Percentiles rank a stretch among this genome's conserved stretches.
These are phyloP conservation scores for Capricornis sumatraensis DNA, from an alignment of 2,113 vertebrate species.

Conservation along the genomic window DNA sequence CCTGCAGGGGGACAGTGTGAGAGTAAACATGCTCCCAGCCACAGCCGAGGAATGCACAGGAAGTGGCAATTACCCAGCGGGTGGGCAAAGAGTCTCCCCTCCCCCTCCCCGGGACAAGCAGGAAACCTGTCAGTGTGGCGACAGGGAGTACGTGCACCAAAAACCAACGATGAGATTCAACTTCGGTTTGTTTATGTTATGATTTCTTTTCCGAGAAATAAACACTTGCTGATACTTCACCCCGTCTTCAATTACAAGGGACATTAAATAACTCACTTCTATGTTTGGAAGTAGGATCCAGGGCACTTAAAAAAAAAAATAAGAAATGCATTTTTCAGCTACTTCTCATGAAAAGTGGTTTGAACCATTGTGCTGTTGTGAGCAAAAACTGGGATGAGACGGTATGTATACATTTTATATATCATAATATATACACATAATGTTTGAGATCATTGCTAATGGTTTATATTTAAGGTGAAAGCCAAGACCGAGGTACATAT, in stretches of 20 bases:
- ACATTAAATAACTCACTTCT: not conserved
- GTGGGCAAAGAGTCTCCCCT: not conserved
- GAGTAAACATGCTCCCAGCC: not conserved
- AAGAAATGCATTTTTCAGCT: not conserved
- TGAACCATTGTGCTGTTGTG: not conserved
- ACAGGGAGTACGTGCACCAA: not conserved
- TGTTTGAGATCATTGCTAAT: not conserved
- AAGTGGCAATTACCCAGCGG: too few species aligned
- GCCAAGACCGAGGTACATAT: not conserved
- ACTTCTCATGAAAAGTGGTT: not conserved
- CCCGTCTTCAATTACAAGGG: not conserved
- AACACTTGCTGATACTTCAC: not conserved
- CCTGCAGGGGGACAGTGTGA: fast-evolving
- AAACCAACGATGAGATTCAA: not conserved
- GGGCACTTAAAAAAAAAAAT: not conserved
- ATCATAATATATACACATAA: not conserved
- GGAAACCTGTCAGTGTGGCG: not conserved
- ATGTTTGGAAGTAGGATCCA: not conserved
- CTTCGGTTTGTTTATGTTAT: not conserved
- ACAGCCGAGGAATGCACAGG: not conserved
- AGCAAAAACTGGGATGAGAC: not conserved
- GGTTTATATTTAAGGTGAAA: not conserved
- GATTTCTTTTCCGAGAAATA: not conserved
- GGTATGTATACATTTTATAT: not conserved
- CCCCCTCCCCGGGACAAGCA: not conserved